Evolutionary conservation across 2,797 vertebrate species (phyloP).

Genomic region (Remorina albescens): DNA sequence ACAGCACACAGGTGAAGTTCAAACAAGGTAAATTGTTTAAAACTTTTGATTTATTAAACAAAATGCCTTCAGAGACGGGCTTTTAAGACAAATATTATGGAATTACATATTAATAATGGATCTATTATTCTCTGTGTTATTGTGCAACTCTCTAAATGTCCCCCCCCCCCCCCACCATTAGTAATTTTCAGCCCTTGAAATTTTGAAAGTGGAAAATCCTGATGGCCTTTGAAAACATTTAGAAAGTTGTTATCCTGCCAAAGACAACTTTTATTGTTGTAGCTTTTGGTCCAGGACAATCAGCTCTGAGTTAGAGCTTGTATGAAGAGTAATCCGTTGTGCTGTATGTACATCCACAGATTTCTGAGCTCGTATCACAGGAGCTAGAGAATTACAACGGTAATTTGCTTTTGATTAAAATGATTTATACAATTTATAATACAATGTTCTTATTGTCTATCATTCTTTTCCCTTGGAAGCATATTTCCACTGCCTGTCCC

Average conservation of each 20-base stretch:
- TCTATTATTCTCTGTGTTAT: constrained; percentile 11
- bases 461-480: constrained; percentile 13
- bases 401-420: constrained; percentile 37
- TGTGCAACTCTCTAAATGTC: constrained; percentile 16
- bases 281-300: constrained; percentile 12
- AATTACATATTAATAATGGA: constrained; percentile 13
- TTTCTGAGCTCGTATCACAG: constrained; percentile 11
- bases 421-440: constrained; percentile 31
- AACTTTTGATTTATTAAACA: constrained; percentile 4
- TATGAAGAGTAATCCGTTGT: neutral
- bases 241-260: constrained; percentile 42
- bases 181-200: neutral
- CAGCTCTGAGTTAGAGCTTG: neutral
- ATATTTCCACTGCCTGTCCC: constrained; percentile 37
- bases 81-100: neutral
- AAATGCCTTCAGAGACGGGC: neutral
- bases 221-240: constrained; percentile 47
- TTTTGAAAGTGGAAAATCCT: constrained; percentile 45
- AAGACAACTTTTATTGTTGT: constrained; percentile 51
- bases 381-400: neutral
- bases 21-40: constrained; percentile 7
- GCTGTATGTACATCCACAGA: constrained; percentile 2
- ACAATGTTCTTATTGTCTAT: neutral
- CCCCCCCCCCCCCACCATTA: neutral
- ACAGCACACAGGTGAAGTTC: neutral